These are phyloP conservation scores for Phoxinus phoxinus DNA, from an alignment of 2,113 vertebrate genomes.

Conservation along the genomic window DNA sequence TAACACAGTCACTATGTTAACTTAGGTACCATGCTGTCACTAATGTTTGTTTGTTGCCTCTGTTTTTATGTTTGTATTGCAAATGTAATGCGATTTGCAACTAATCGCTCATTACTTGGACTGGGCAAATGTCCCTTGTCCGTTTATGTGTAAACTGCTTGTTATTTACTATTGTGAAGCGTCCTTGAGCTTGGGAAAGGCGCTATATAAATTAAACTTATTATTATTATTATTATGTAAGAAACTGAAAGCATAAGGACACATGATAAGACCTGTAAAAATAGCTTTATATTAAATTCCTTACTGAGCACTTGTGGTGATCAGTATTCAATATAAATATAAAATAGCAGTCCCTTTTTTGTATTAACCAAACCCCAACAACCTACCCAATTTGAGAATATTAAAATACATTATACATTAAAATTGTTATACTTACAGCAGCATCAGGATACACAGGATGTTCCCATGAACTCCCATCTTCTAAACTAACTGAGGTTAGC, in stretches of 20 bases:
- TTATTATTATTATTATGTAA: no score
- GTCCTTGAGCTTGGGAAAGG: no score
- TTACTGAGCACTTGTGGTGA: not conserved
- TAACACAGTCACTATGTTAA: no score
- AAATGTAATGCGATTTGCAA: no score
- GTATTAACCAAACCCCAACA: not conserved
- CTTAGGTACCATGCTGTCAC: no score
- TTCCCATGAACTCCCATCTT: not conserved
- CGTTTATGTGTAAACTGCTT: no score
- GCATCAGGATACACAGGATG: not conserved
- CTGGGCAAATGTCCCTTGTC: no score
- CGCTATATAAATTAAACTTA: no score
- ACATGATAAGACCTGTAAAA: not conserved
- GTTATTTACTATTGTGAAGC: no score
- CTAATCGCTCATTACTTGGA: no score
- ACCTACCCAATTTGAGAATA: not conserved
- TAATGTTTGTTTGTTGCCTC: no score
- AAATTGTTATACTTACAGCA: constrained; percentile 9
- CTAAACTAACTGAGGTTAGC: not conserved
- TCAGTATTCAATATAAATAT: not conserved
- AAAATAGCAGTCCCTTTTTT: not conserved
- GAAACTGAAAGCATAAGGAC: not conserved
- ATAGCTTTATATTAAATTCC: not conserved
- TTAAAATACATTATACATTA: not conserved
- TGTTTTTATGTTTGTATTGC: no score